Evolutionary conservation across 2,888 invertebrate species (phyloP).

Genomic region (Cynaeus angustus): DNA sequence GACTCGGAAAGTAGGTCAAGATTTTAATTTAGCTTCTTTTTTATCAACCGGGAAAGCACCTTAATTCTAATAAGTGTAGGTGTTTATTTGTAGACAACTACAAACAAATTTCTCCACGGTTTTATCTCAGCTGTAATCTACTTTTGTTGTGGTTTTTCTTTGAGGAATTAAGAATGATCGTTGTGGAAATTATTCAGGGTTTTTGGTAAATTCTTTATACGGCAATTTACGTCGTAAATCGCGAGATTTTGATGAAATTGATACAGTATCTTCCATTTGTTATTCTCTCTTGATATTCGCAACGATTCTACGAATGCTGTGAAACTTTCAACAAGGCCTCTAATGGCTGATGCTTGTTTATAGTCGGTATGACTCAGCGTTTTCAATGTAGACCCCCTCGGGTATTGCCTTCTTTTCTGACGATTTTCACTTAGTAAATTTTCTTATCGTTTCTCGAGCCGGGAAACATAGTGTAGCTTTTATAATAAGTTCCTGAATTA

Average conservation of each 20-base stretch:
- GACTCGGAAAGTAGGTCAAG: conserved; percentile 23
- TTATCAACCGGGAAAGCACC: conserved; percentile 20
- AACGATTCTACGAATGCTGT: conserved; percentile 34
- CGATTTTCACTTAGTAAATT: conserved; percentile 45
- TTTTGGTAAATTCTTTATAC: conserved; percentile 26
- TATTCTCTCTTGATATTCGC: conserved; percentile 44
- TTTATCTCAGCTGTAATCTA: conserved; percentile 28
- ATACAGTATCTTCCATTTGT: conserved; percentile 38
- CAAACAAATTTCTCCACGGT: conserved; percentile 29
- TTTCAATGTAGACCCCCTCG: conserved; percentile 44
- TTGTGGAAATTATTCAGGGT: conserved; percentile 23
- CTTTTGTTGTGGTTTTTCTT: conserved; percentile 20
- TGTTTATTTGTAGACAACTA: conserved; percentile 40
- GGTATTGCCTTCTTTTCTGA: conserved; percentile 47
- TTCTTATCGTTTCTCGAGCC: conserved; percentile 22
- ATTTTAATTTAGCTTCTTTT: conserved; percentile 30
- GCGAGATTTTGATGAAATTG: conserved; percentile 40
- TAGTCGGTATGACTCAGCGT: conserved; percentile 51
- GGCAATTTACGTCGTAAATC: conserved; percentile 25
- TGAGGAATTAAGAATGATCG: conserved; percentile 26
- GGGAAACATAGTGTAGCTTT: conserved; percentile 17
- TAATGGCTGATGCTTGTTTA: conserved; percentile 53
- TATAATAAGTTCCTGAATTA: conserved; percentile 8
- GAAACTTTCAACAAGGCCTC: conserved; percentile 45
- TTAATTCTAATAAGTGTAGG: conserved; percentile 43